Percentiles rank a stretch among this genome's conserved stretches.
Evolutionary conservation across 2,113 vertebrate species (phyloP).

Genomic region (Smithornis capensis): DNA sequence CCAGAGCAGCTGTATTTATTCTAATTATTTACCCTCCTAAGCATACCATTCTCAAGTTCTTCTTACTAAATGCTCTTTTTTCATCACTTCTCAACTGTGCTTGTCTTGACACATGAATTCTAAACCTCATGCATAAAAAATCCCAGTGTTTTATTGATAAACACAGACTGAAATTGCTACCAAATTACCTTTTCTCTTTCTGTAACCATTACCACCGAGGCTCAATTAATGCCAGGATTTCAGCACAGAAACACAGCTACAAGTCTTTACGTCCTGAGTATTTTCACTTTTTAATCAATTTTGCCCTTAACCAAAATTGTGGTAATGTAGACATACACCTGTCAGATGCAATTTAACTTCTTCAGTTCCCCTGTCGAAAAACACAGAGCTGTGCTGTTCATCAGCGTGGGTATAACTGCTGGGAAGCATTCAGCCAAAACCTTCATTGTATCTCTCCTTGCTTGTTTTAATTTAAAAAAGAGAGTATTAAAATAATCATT

Average conservation of each 20-base stretch:
- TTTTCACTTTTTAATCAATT: constrained; percentile 23
- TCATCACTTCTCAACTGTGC: not conserved
- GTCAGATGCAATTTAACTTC: constrained; percentile 10
- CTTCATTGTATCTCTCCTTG: not conserved
- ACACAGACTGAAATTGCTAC: not conserved
- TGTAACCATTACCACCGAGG: not conserved
- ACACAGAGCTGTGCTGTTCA: not conserved
- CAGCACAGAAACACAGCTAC: not conserved
- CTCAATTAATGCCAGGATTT: not conserved
- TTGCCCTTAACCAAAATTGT: not conserved
- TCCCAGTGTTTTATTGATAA: not conserved
- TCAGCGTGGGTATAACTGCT: not conserved
- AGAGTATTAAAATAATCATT: not conserved
- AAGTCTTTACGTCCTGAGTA: not conserved
- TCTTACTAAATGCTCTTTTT: not conserved
- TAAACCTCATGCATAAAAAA: not conserved
- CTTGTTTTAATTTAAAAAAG: not conserved
- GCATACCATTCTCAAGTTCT: not conserved
- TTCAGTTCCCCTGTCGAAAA: not conserved
- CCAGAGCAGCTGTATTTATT: not conserved
- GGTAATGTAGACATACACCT: not conserved
- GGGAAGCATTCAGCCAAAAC: not conserved
- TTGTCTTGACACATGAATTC: not conserved
- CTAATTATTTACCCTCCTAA: not conserved
- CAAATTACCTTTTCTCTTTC: not conserved